Conservation (phyloP, 2,888 invertebrate genomes). For the Busseola fusca region DNA sequence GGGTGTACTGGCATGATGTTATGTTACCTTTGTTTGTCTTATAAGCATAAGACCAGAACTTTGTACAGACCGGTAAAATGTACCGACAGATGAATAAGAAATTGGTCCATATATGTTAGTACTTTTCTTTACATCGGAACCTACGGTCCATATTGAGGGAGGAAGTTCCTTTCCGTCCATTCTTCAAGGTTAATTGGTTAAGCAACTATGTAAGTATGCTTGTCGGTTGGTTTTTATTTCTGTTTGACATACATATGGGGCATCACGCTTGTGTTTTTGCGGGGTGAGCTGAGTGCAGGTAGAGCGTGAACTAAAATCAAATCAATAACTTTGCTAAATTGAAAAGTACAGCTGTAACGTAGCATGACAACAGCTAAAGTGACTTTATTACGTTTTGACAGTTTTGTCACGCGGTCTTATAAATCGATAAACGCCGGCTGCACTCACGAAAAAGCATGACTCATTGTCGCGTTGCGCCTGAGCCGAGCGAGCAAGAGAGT, state of each 20-base stretch:
- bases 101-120: conserved; percentile 9
- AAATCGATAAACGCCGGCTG: too few species aligned
- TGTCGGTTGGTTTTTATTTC: background rate
- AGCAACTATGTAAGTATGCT: conserved; percentile 26
- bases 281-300: background rate
- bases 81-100: conserved; percentile 25
- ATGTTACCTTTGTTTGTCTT: background rate
- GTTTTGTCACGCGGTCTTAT: too few species aligned
- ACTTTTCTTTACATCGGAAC: conserved; percentile 9
- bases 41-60: background rate
- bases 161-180: conserved; percentile 43
- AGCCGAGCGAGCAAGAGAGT: too few species aligned
- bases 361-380: too few species aligned
- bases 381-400: too few species aligned
- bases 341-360: too few species aligned
- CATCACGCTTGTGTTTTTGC: background rate
- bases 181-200: conserved; percentile 31
- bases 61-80: conserved; percentile 15
- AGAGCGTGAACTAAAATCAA: too few species aligned
- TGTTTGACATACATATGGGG: background rate
- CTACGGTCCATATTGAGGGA: conserved; percentile 17
- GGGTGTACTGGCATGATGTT: background rate
- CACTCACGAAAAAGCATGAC: too few species aligned
- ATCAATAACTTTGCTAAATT: too few species aligned
- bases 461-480: too few species aligned